Percentiles rank a stretch among this genome's conserved stretches.
These are phyloP conservation scores for Amphimedon queenslandica DNA, from an alignment of 37 sponge, comb jelly and placozoan species.

Conservation along the genomic window DNA sequence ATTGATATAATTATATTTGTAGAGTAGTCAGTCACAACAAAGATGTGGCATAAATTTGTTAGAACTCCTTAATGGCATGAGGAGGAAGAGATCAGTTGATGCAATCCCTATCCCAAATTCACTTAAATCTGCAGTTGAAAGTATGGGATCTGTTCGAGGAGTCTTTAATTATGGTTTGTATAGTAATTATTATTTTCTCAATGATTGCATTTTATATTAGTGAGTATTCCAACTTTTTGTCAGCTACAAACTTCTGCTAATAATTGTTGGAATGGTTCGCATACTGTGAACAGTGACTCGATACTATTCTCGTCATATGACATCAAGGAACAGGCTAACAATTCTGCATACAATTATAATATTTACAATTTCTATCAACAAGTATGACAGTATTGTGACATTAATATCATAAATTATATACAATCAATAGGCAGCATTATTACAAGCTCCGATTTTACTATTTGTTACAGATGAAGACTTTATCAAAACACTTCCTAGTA, in stretches of 20 bases:
- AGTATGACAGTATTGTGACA: background rate
- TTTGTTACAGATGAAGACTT: background rate
- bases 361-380: background rate
- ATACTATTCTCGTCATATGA: background rate
- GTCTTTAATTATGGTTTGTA: background rate
- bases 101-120: background rate
- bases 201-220: too few species aligned
- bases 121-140: background rate
- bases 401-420: background rate
- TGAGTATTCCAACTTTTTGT: too few species aligned
- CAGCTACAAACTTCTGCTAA: background rate
- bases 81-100: background rate
- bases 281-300: background rate
- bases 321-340: background rate
- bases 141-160: background rate
- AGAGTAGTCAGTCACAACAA: too few species aligned
- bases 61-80: too few species aligned
- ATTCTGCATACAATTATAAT: background rate
- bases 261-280: constrained; percentile 6
- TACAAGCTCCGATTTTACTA: background rate
- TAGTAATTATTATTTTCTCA: too few species aligned
- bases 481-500: background rate
- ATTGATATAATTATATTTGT: too few species aligned
- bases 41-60: too few species aligned
- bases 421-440: background rate